Percentiles rank a stretch among this genome's conserved stretches.
Evolutionary conservation across 2,888 invertebrate species (phyloP).

Genomic region (Celastrina argiolus): DNA sequence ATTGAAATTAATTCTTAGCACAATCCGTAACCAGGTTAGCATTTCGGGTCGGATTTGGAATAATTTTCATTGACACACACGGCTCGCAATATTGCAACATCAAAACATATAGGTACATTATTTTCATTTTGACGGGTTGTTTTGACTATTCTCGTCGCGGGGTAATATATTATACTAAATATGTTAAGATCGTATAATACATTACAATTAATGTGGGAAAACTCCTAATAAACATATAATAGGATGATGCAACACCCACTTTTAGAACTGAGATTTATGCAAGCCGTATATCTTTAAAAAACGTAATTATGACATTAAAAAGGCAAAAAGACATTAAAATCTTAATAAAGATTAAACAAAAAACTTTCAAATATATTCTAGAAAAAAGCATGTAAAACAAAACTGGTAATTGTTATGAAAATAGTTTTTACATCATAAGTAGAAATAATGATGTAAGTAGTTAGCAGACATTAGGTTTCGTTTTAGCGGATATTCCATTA

Average conservation of each 20-base stretch:
- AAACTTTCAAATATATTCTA: not conserved
- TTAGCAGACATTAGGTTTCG: too few species aligned
- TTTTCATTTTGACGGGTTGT: not conserved
- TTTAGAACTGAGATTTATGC: constrained; percentile 10
- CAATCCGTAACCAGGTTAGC: too few species aligned
- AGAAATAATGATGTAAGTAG: too few species aligned
- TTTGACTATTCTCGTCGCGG: constrained; percentile 10
- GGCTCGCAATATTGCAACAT: too few species aligned
- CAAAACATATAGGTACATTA: too few species aligned
- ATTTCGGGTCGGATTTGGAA: too few species aligned
- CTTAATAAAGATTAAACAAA: not conserved
- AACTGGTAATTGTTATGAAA: too few species aligned
- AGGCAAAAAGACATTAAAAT: not conserved
- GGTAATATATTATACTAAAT: not conserved
- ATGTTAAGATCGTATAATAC: constrained; percentile 17
- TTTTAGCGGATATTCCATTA: not conserved
- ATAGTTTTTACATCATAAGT: not conserved
- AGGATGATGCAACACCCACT: not conserved
- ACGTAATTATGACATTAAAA: constrained; percentile 1
- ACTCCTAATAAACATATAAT: constrained; percentile 16
- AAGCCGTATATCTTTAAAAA: not conserved
- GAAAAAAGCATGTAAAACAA: not conserved
- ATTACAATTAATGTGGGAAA: constrained; percentile 20
- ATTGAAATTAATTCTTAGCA: too few species aligned
- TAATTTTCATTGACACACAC: too few species aligned